Percentiles rank a stretch among this genome's conserved stretches.
Conservation (phyloP, 2,888 invertebrate genomes). For the Aspidapion aeneum region DNA sequence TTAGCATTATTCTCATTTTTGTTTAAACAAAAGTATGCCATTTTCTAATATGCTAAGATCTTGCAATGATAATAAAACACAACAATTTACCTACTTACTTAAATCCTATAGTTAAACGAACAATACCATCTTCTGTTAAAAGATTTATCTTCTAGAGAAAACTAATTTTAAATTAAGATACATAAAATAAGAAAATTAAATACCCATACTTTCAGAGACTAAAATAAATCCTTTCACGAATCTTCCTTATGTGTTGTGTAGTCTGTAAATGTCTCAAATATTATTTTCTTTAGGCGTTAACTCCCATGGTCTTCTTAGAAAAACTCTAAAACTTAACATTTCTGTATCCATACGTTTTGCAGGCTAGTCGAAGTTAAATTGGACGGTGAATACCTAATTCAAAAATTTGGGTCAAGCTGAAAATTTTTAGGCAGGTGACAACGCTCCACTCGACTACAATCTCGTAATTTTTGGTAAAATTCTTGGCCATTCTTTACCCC, state of each 20-base stretch:
- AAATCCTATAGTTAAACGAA: background rate
- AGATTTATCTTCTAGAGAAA: background rate
- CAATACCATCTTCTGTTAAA: background rate
- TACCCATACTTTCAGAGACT: background rate
- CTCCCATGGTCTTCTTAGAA: background rate
- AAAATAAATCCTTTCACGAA: background rate
- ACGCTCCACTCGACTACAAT: too few relatives aligned
- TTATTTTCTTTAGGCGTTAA: background rate
- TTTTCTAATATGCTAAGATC: background rate
- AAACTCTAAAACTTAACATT: background rate
- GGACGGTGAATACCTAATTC: too few relatives aligned
- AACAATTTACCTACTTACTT: background rate
- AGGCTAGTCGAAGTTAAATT: too few relatives aligned
- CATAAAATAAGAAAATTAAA: background rate
- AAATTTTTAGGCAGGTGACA: too few relatives aligned
- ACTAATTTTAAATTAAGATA: background rate
- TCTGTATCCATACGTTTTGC: background rate
- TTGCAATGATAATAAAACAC: background rate
- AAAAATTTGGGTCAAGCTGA: too few relatives aligned
- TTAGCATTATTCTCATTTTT: too few relatives aligned
- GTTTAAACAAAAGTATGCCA: background rate
- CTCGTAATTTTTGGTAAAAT: too few relatives aligned
- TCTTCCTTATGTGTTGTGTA: too few relatives aligned
- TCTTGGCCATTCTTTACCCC: too few relatives aligned
- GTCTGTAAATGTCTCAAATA: background rate